Base-by-base conservation (phyloP, 2,888 invertebrate genomes). In the Biston betularia region DNA sequence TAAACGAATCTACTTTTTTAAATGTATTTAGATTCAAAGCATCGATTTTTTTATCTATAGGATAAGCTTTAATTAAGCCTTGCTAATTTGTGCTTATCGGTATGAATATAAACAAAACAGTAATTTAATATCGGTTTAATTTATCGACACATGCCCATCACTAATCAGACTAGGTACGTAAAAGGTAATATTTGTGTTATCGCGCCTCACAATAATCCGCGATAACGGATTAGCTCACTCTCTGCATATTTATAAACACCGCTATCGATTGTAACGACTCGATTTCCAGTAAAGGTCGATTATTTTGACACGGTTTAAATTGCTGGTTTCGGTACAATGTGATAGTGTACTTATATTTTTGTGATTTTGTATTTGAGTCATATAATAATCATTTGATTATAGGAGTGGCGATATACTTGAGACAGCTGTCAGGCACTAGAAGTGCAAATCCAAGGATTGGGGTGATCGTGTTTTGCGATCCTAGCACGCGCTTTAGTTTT, bases 141-240 rank as follows among this genome's bases (percentile, higher is more conserved):
- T 24, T 48, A 57, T 55, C 63, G 67, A 59, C 33, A 60, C 38
- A 45, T 38, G 14, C 80, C 82, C 82, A 79, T 82, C 79, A 33
- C 67, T 63, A 68, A 46, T 50, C 59, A 42, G 42, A 15, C 52
- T 55, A 63, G 67, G 63, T 59, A 63, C 45, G 58, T 53, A 63
- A 68, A 67, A 63, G 80, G 85, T 84, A 84, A 87, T 83, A 82
- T 78, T 75, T 75, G 77, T 82, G 85, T 90, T 92, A 92, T 92
- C 92, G 89, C 79, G 74, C 68, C 71, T 76, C 86, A 87, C 89
- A 88, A 89, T 93, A 93, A 93, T 93, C 93, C 92, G 77, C 86
- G 89, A 92, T 93, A 90, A 89, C 86, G 93, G 92, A 93, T 93
- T 93, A 93, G 81, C 89, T 83, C 85, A 82, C 81, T 81, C 75